Evolutionary conservation across 1,140 invertebrate genomes (phyloP), one percentile per base, ranked within the genome.

Genomic region (Homarus americanus): DNA sequence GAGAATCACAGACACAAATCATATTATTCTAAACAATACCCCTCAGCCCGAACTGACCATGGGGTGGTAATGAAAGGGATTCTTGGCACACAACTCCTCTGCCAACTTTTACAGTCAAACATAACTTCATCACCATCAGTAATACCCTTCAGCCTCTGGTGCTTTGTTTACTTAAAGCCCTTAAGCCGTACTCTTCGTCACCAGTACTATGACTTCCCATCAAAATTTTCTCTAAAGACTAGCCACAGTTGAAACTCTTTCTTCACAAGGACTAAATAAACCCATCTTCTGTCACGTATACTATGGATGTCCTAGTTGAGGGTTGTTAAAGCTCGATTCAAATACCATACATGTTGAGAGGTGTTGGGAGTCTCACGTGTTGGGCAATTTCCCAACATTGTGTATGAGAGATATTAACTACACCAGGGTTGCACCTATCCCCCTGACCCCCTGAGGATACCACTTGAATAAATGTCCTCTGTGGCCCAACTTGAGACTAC

Each of bases 1-100:
- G 69, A 90, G 53, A 90, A 90, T 90, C 88, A 90, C 88, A 90
- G 88, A 90, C 69, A 83, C 80, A 84, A 24, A 84, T 90, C 82
- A 90, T 76, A 24, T 34, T 82, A 82, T 63, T 41, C n/a, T 24
- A 73, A 84, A 36, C 72, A 38, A 73, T 75, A 49, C n/a, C n/a
- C n/a, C n/a, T n/a, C n/a, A n/a, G n/a, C n/a, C n/a, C n/a, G n/a
- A n/a, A n/a, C n/a, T n/a, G n/a, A n/a, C n/a, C n/a, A n/a, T n/a
- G n/a, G n/a, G n/a, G n/a, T n/a, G n/a, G n/a, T n/a, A 20, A 72
- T 49, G 32, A 49, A 75, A 79, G 85, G 72, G 73, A 78, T 79
- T 79, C 79, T 82, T 82, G 79, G 78, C 79, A 89, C 87, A 75
- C 38, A 75, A 41, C 41, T 73, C 69, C 72, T 40, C 41, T 41